A percentile compares a stretch with the other conserved stretches of the same genome.
These are phyloP conservation scores for Phoxinus phoxinus DNA, from an alignment of 2,113 vertebrate genomes.

Conservation along the genomic window DNA sequence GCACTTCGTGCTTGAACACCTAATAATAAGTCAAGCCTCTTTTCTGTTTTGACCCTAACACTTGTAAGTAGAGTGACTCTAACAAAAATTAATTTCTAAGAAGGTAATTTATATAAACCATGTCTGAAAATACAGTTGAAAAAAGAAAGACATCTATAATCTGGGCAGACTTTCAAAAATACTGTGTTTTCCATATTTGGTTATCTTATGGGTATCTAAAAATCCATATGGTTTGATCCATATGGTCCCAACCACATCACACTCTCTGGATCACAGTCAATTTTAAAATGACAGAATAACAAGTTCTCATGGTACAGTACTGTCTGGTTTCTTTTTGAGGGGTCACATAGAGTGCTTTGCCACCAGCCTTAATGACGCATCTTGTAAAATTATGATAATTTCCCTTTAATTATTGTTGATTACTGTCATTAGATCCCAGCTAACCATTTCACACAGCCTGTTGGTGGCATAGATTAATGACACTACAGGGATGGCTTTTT, in stretches of 20 bases:
- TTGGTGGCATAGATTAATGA: conserved; percentile 70
- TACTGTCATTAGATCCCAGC: conserved; percentile 76
- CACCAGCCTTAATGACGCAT: conserved; percentile 70
- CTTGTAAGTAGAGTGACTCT: not conserved
- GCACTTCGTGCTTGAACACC: no score
- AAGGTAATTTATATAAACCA: not conserved
- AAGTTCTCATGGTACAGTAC: not conserved
- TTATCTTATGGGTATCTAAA: not conserved
- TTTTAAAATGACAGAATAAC: not conserved
- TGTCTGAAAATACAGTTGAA: not conserved
- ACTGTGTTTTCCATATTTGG: not conserved
- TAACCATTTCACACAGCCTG: conserved; percentile 64
- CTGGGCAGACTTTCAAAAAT: not conserved
- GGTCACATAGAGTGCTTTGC: conserved; percentile 67
- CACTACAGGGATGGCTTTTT: conserved; percentile 65
- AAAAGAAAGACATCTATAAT: not conserved
- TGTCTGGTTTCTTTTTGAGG: conserved; percentile 49
- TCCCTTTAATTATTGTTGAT: conserved; percentile 79
- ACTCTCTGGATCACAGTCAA: not conserved
- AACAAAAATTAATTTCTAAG: not conserved
- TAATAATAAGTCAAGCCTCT: not conserved
- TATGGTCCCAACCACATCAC: not conserved
- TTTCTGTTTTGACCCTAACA: not conserved
- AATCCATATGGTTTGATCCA: not conserved
- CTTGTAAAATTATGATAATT: conserved; percentile 73